phyloP scores from a whole-genome alignment of 2,888 invertebrate genomes.

The Caenorhabditis sp. region DNA sequence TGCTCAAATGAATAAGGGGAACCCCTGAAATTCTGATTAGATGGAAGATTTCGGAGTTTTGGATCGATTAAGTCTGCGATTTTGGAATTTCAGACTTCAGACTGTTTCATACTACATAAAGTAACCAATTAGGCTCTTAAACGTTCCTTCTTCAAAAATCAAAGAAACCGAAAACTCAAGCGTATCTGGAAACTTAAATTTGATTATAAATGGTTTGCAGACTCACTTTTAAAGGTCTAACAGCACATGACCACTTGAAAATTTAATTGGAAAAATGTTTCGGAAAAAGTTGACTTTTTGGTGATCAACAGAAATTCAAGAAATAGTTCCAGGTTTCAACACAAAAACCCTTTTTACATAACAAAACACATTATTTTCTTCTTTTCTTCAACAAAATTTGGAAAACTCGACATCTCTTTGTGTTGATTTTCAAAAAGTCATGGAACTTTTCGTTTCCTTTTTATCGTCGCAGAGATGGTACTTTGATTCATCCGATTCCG shows the following conservation, averaged over 20 bases:
- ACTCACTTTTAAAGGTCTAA: not conserved
- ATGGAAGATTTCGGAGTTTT: no score
- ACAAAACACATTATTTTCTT: conserved; percentile 3
- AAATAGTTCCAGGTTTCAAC: not conserved
- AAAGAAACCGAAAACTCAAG: not conserved
- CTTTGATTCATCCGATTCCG: conserved; percentile 63
- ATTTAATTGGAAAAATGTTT: not conserved
- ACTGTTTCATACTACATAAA: not conserved
- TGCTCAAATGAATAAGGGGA: no score
- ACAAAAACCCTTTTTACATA: not conserved
- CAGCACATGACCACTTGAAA: not conserved
- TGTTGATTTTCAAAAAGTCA: conserved; percentile 2
- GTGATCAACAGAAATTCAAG: not conserved
- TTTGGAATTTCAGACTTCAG: not conserved
- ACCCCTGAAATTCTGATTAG: no score
- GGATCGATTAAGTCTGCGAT: no score
- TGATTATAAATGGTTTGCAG: not conserved
- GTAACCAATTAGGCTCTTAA: not conserved
- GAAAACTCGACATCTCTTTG: not conserved
- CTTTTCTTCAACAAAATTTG: not conserved
- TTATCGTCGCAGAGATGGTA: conserved; percentile 42
- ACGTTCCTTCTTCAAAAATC: not conserved
- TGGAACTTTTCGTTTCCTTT: conserved; percentile 25
- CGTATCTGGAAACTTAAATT: not conserved
- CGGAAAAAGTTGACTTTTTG: conserved; percentile 19